Base-by-base conservation (phyloP, 2,113 vertebrate genomes). In the Tonatia bakeri region DNA sequence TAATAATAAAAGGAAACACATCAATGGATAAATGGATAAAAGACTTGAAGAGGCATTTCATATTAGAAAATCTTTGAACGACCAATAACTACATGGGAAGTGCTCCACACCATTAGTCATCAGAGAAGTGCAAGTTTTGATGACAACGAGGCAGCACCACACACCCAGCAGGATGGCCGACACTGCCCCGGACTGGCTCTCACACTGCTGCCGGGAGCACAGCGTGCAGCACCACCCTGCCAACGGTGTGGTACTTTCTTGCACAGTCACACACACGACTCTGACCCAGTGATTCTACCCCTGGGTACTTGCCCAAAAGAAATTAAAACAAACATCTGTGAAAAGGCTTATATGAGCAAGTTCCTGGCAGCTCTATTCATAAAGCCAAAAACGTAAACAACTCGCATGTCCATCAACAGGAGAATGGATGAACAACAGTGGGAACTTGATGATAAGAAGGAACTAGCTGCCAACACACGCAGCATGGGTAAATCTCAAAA, bases 71-170 rank as follows among this genome's bases (percentile, higher is more conserved):
- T 45, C n/a, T 59, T 10, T 17, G 69, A 61, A 26, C 26, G 52
- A 59, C 70, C 38, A 75, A n/a, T 2, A n/a, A 59, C 28, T 40
- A 13, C 9, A 73, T 11, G 28, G 16, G 43, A 33, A 43, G n/a
- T 16, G 31, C 38, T 61, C 52, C 26, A 59, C 54, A 31, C 6
- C n/a, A 36, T 26, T 24, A 26, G 7, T 80, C 50, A 26, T 56
- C 24, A 26, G 20, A 59, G 38, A 75, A 43, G 16, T 7, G 28
- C 69, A n/a, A 4, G 26, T 45, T 52, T 16, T 70, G 52, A 38
- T 24, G 36, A 52, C 24, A 28, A 7, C 4, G 9, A 31, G n/a
- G 45, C 7, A n/a, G n/a, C 4, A 6, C 16, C 0, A 36, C 15
- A 28, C 64, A 52, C 33, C 14, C 33, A 50, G 31, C 5, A 36